Evolutionary conservation across 1,140 invertebrate species (phyloP).

Genomic region (Meteorus sp.): DNA sequence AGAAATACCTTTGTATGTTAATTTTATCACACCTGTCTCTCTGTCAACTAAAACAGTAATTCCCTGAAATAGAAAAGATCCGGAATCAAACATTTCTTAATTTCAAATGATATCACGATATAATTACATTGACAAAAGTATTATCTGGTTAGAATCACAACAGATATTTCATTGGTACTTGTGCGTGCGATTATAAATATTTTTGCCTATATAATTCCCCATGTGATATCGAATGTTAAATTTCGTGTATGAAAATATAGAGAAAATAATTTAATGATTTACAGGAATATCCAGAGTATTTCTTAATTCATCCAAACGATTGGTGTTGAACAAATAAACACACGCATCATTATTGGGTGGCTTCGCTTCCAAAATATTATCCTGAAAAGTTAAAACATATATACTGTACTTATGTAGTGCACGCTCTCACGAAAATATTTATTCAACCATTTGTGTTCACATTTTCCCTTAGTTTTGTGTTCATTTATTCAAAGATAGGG

Average conservation of each 20-base stretch:
- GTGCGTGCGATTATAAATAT: not conserved
- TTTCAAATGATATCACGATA: conserved; percentile 27
- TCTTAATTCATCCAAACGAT: conserved; percentile 35
- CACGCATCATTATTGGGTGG: not conserved
- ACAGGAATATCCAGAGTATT: conserved; percentile 34
- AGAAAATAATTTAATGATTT: conserved; percentile 22
- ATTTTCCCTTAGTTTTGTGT: too few relatives aligned
- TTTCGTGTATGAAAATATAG: conserved; percentile 1
- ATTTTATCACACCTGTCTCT: conserved; percentile 35
- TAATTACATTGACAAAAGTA: too few relatives aligned
- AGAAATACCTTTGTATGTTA: conserved; percentile 34
- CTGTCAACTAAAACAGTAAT: conserved; percentile 36
- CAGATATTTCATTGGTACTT: conserved; percentile 6
- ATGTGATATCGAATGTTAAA: too few relatives aligned
- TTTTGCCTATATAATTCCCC: too few relatives aligned
- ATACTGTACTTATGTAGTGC: too few relatives aligned
- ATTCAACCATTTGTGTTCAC: too few relatives aligned
- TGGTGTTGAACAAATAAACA: not conserved
- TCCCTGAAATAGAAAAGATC: conserved; percentile 19
- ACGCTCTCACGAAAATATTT: too few relatives aligned
- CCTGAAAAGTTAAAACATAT: too few relatives aligned
- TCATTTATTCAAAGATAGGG: too few relatives aligned
- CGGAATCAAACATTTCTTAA: conserved; percentile 7
- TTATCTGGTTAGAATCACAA: too few relatives aligned
- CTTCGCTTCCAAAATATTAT: conserved; percentile 15